These are phyloP conservation scores for Labeo calbasu DNA, from an alignment of 2,797 vertebrate species.

Conservation along the genomic window DNA sequence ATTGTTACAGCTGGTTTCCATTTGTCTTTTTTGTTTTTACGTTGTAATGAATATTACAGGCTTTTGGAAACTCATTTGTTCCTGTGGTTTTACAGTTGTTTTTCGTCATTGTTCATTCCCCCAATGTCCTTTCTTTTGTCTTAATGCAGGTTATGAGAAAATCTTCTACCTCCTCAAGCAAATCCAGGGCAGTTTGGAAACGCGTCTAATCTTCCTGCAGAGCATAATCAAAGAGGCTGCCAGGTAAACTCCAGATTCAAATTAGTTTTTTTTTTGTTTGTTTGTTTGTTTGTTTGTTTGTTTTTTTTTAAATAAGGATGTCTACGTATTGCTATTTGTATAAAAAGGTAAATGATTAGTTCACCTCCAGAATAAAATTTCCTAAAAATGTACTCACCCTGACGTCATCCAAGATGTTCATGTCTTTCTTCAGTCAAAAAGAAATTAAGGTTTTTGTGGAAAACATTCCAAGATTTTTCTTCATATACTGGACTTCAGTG, in stretches of 20 bases:
- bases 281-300: no score
- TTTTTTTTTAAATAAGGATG: background rate
- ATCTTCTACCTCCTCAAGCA: constrained; percentile 96
- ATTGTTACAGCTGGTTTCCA: constrained; percentile 20
- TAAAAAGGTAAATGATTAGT: no score
- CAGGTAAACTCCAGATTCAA: constrained; percentile 75
- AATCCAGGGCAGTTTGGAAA: constrained; percentile 92
- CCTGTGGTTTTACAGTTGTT: constrained; percentile 2
- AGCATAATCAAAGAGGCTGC: constrained; percentile 96
- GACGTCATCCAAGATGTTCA: no score
- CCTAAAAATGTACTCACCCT: no score
- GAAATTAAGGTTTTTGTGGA: no score
- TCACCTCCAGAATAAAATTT: no score
- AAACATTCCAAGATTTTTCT: no score
- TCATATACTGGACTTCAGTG: no score
- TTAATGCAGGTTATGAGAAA: constrained; percentile 88
- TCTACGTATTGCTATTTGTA: background rate
- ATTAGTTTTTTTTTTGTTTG: background rate
- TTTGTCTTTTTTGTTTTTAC: background rate
- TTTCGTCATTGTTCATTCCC: background rate
- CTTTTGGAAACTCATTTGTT: background rate
- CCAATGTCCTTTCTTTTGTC: background rate
- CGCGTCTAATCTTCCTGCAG: constrained; percentile 91
- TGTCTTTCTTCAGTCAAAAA: no score
- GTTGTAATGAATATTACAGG: constrained; percentile 1